Base-by-base conservation (phyloP, 2,113 vertebrate genomes). In the Pelobates fuscus region DNA sequence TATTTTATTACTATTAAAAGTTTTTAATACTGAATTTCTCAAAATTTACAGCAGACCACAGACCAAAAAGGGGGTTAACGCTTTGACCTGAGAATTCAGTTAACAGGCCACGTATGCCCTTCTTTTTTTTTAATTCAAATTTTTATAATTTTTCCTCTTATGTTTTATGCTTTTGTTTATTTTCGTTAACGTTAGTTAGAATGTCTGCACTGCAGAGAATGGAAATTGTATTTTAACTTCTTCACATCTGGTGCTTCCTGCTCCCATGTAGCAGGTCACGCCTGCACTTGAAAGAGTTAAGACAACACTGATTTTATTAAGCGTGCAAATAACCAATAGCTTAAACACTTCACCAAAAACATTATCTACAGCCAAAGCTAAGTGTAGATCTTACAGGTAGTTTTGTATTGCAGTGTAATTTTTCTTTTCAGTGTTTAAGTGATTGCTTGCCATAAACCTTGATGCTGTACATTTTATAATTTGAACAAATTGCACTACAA, bases 1-100 rank as follows among this genome's bases (percentile, higher is more conserved):
- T 84, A 79, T 83, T 83, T 88, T 81, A 70, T 18, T 88, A 76
- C 87, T 86, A 84, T 85, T 75, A 88, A 80, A 79, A 80, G 78
- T 86, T 90, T 88, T 87, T 89, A 88, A 86, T 86, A 74, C 78
- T 77, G 67, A 83, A 83, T 85, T 90, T 90, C 80, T 91, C 87
- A 86, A 86, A 90, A 88, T 90, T 85, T 84, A 63, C 84, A 83
- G 82, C 87, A 89, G 86, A 83, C 84, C 82, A 85, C 86, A 87
- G 81, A 60, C 85, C 73, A 83, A 81, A 80, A 89, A 83, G 80
- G 78, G 84, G 86, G 84, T 78, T 85, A 74, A 82, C 81, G 68
- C 84, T 88, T 81, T 88, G 75, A 90, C 85, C 81, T 55, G 67
- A 87, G 82, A 88, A 84, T 87, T 88, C 83, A 49, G 70, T 88